These are phyloP conservation scores for Elgonia sp. DNA, from an alignment of 2,888 invertebrate genomes.

Conservation along the genomic window DNA sequence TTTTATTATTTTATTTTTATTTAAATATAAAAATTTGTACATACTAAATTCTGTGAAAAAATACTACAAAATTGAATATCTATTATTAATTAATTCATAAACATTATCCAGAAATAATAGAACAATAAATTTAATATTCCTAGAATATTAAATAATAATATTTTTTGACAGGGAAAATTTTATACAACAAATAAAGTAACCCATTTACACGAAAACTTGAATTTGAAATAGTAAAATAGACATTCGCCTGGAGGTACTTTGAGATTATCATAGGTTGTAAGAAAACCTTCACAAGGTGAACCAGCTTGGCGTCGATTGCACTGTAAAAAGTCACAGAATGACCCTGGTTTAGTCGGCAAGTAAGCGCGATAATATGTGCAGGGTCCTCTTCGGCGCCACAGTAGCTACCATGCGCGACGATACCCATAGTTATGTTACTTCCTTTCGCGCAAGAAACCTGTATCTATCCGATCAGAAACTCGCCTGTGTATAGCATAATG, in stretches of 20 bases:
- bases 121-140: too few species aligned
- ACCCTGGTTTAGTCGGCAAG: slow-evolving; percentile 77
- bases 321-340: slow-evolving; percentile 76
- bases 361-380: slow-evolving; percentile 74
- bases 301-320: slow-evolving; percentile 77
- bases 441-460: slow-evolving; percentile 79
- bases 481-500: slow-evolving; percentile 68
- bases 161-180: background rate
- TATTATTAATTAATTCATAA: too few species aligned
- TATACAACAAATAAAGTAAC: background rate
- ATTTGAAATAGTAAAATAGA: slow-evolving; percentile 40
- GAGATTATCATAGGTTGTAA: slow-evolving; percentile 76
- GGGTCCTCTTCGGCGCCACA: slow-evolving; percentile 71
- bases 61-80: too few species aligned
- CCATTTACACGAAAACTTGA: background rate
- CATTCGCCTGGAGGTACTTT: slow-evolving; percentile 9
- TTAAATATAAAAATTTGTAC: too few species aligned
- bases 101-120: too few species aligned
- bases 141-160: background rate
- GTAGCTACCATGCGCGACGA: slow-evolving; percentile 71
- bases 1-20: too few species aligned
- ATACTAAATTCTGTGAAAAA: too few species aligned
- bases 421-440: slow-evolving; percentile 81
- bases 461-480: slow-evolving; percentile 72
- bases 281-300: slow-evolving; percentile 83